These are phyloP conservation scores for Montipora sp. DNA, from an alignment of 64 coral and sea anemone genomes.

Conservation along the genomic window DNA sequence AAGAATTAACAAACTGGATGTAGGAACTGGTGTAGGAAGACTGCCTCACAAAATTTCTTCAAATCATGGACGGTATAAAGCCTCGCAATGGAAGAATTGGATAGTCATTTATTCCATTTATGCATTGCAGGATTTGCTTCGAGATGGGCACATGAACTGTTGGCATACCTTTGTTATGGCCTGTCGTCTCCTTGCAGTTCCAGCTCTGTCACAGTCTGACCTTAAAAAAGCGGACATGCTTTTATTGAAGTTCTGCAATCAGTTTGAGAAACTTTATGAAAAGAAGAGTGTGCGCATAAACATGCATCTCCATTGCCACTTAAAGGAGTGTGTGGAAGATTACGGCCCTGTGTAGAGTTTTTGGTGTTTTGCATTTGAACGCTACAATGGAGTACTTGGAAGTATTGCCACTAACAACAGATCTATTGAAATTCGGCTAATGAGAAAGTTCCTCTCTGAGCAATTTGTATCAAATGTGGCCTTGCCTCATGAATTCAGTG, in stretches of 20 bases:
- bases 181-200: not conserved
- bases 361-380: not conserved
- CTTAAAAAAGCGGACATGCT: constrained; percentile 28
- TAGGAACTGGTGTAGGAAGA: constrained; percentile 33
- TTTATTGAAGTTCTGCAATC: constrained; percentile 23
- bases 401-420: constrained; percentile 20
- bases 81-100: constrained; percentile 67
- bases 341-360: not conserved
- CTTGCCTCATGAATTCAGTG: constrained; percentile 43
- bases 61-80: constrained; percentile 65
- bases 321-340: not conserved
- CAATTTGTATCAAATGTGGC: constrained; percentile 46
- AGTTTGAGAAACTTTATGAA: constrained; percentile 27
- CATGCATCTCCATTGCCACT: not conserved
- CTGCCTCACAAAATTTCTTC: constrained; percentile 43
- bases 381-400: constrained; percentile 61
- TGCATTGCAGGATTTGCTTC: constrained; percentile 29
- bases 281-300: not conserved
- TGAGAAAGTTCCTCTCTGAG: constrained; percentile 64
- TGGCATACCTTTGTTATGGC: constrained; percentile 47
- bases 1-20: constrained; percentile 13
- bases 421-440: constrained; percentile 27
- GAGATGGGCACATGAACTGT: constrained; percentile 21
- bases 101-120: constrained; percentile 45
- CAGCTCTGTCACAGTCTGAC: constrained; percentile 1